Conservation (phyloP, 2,113 vertebrate species). For the Calyptomena viridis region DNA sequence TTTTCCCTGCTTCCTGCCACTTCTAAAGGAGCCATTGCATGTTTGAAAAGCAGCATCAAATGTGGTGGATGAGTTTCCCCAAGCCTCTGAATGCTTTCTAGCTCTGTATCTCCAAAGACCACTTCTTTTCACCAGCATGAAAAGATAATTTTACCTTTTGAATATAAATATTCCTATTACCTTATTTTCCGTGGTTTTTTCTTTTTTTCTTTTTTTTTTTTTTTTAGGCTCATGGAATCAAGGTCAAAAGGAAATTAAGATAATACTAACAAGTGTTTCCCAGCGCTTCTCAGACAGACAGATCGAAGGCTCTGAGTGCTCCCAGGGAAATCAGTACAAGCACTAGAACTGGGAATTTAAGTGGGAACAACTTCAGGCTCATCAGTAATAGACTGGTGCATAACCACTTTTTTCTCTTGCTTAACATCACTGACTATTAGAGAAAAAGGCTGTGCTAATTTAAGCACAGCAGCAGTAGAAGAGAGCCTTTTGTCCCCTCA, state of each 20-base stretch:
- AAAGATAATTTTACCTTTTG: not conserved
- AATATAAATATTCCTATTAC: not conserved
- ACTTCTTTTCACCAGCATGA: not conserved
- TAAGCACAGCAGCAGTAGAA: not conserved
- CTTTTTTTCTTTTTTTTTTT: no score
- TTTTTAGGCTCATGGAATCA: not conserved
- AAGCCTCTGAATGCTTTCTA: not conserved
- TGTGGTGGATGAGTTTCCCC: conserved; percentile 10
- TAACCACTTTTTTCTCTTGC: not conserved
- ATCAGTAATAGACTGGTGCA: not conserved
- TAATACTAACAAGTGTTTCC: not conserved
- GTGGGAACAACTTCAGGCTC: not conserved
- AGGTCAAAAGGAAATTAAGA: not conserved
- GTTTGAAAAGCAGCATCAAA: conserved; percentile 41
- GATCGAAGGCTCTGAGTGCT: not conserved
- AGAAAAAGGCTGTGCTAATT: not conserved
- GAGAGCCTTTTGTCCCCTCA: rapidly evolving
- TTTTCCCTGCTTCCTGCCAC: not conserved
- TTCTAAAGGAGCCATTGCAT: not conserved
- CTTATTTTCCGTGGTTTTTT: not conserved
- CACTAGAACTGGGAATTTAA: not conserved
- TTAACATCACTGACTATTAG: not conserved
- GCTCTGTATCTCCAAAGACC: not conserved
- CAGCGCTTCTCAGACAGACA: not conserved
- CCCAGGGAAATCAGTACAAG: not conserved